Conservation (phyloP, 2,888 invertebrate genomes). For the Eilema depressum region DNA sequence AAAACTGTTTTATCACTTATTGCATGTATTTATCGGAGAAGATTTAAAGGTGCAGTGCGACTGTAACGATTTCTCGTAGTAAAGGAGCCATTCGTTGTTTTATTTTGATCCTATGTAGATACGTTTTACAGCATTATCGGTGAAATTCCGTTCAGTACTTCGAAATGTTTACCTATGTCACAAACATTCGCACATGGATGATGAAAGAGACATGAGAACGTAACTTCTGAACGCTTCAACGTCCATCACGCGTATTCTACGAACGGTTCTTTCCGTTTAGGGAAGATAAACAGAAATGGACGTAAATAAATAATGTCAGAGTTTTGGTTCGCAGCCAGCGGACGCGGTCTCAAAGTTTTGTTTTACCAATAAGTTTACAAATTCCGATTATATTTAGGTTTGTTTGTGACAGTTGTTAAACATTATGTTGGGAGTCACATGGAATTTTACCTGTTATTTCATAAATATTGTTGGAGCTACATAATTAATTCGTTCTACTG, state of each 20-base stretch:
- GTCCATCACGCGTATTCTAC: slow-evolving; percentile 48
- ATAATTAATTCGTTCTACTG: background rate
- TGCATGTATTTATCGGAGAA: no score
- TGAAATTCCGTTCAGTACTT: slow-evolving; percentile 18
- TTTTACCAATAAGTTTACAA: background rate
- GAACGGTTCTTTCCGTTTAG: slow-evolving; percentile 41
- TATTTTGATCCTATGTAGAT: background rate
- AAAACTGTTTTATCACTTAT: no score
- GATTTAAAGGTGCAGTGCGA: no score
- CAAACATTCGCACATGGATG: slow-evolving; percentile 32
- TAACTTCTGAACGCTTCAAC: slow-evolving; percentile 27
- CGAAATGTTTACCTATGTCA: slow-evolving; percentile 34
- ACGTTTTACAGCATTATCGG: background rate
- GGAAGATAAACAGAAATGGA: slow-evolving; percentile 48
- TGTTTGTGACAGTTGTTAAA: background rate
- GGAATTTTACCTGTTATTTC: background rate
- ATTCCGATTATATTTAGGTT: background rate
- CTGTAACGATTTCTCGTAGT: background rate
- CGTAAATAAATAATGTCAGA: slow-evolving; percentile 45
- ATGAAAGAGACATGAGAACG: slow-evolving; percentile 40
- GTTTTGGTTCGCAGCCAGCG: slow-evolving; percentile 54
- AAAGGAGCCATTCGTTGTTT: background rate
- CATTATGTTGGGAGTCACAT: background rate
- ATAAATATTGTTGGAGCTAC: background rate
- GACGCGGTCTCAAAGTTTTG: slow-evolving; percentile 34